A percentile compares a stretch with the other conserved stretches of the same genome.
Evolutionary conservation across 2,113 vertebrate genomes (phyloP).

Genomic region (Oryzias melastigma): DNA sequence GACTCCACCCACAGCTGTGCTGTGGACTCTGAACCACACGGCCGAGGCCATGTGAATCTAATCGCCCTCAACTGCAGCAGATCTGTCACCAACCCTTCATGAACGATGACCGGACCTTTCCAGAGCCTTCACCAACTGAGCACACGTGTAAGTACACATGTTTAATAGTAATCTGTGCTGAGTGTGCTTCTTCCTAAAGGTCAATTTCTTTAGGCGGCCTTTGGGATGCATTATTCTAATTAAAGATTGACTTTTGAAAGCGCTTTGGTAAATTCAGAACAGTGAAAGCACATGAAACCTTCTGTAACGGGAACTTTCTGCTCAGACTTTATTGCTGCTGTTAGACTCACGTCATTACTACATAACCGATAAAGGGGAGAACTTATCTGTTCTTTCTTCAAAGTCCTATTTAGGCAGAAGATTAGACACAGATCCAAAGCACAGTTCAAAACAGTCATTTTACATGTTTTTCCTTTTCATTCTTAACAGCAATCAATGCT

Average conservation of each 20-base stretch:
- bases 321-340: not conserved
- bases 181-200: not conserved
- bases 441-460: too few species aligned
- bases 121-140: constrained; percentile 14
- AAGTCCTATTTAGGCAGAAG: not conserved
- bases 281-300: constrained; percentile 31
- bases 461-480: too few species aligned
- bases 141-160: constrained; percentile 48
- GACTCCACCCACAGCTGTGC: constrained; percentile 23
- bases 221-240: not conserved
- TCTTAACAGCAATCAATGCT: too few species aligned
- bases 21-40: constrained; percentile 66
- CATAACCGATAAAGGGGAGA: not conserved
- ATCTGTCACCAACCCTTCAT: not conserved
- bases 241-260: not conserved
- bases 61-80: constrained; percentile 11
- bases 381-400: not conserved
- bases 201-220: too few species aligned
- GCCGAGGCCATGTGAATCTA: constrained; percentile 18
- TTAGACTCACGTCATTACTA: not conserved
- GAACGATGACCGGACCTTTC: constrained; percentile 28
- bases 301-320: not conserved
- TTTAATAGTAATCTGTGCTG: not conserved
- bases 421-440: not conserved
- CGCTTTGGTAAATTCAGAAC: not conserved